Conservation (phyloP, 2,113 vertebrate genomes). For the Aptenodytes patagonicus region DNA sequence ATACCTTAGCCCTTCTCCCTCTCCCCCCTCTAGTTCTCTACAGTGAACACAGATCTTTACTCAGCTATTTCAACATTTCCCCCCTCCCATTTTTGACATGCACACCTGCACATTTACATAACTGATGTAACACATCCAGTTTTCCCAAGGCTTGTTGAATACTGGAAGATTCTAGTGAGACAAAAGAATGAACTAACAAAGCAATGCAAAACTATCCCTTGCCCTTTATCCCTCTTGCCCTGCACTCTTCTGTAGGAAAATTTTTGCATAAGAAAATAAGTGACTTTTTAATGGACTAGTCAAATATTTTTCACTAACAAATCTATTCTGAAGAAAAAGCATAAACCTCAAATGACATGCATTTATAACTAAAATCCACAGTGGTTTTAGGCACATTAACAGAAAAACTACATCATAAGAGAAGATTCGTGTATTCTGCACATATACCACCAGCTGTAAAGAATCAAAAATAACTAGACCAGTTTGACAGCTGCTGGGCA, state of each 20-base stretch:
- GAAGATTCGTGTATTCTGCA: background rate
- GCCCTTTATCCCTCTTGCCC: background rate
- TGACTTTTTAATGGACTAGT: background rate
- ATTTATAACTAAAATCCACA: background rate
- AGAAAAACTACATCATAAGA: background rate
- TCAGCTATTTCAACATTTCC: background rate
- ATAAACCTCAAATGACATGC: background rate
- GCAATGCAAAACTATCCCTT: background rate
- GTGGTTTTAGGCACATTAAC: background rate
- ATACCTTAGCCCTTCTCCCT: background rate
- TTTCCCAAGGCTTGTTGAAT: background rate
- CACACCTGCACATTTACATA: background rate
- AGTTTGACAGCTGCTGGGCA: background rate
- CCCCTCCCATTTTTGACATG: background rate
- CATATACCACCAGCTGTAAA: background rate
- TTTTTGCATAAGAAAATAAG: background rate
- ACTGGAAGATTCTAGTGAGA: background rate
- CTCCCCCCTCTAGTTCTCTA: background rate
- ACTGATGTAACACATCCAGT: background rate
- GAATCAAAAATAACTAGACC: background rate
- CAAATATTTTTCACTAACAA: background rate
- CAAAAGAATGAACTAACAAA: background rate
- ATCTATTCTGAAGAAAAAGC: background rate
- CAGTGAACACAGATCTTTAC: background rate
- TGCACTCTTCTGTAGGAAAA: background rate